These are phyloP conservation scores for Calliphora vomitoria DNA, from an alignment of 2,888 invertebrate genomes.

Conservation along the genomic window DNA sequence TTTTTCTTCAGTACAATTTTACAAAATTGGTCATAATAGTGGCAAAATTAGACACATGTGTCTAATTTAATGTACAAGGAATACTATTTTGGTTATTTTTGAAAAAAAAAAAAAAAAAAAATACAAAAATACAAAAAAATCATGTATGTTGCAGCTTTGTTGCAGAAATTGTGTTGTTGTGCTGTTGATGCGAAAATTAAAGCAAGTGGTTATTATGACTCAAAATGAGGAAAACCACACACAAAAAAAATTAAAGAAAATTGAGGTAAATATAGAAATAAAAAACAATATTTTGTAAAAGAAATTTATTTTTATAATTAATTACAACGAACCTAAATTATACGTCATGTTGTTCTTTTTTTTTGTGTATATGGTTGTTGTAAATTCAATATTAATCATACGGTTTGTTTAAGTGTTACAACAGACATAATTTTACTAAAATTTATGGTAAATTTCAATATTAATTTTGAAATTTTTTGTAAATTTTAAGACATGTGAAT, in stretches of 20 bases:
- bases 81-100: conserved; percentile 47
- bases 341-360: conserved; percentile 41
- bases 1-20: conserved; percentile 18
- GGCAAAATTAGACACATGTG: conserved; percentile 71
- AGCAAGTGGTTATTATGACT: conserved; percentile 73
- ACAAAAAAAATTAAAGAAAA: background rate
- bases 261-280: conserved; percentile 18
- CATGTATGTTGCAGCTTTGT: conserved; percentile 52
- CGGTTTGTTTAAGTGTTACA: background rate
- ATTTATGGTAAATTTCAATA: conserved; percentile 28
- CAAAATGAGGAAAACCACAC: conserved; percentile 61
- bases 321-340: conserved; percentile 29
- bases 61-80: conserved; percentile 63
- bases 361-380: background rate
- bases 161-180: conserved; percentile 19
- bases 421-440: background rate
- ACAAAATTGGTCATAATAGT: conserved; percentile 67
- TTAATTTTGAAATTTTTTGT: background rate
- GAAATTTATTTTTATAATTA: conserved; percentile 46
- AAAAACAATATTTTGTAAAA: conserved; percentile 8
- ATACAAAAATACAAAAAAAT: too few relatives aligned
- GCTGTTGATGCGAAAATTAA: conserved; percentile 35
- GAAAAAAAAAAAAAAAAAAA: too few relatives aligned
- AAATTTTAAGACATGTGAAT: background rate
- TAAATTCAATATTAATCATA: conserved; percentile 43